Conservation (phyloP, 2,888 invertebrate genomes). For the Cryptosula pallasiana region DNA sequence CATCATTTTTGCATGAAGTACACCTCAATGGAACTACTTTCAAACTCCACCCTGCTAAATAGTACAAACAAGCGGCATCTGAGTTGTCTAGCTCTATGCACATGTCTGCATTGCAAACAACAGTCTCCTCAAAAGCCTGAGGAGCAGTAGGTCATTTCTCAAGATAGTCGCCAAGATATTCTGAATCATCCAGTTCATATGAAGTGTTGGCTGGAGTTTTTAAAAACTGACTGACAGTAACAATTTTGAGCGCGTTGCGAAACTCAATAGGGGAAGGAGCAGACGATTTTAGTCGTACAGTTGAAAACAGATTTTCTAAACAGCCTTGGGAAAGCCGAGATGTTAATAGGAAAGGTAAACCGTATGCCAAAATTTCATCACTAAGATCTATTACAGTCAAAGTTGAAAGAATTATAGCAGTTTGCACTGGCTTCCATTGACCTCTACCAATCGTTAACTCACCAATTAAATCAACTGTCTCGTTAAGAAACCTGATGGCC, state of each 20-base stretch:
- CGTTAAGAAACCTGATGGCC: background rate
- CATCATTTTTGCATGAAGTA: too few relatives aligned
- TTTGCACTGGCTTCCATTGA: too few relatives aligned
- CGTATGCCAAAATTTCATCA: background rate
- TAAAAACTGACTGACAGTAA: too few relatives aligned
- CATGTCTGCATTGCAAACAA: background rate
- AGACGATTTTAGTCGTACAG: background rate
- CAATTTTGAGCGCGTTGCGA: background rate
- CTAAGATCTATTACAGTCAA: constrained; percentile 13
- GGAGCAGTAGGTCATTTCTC: background rate
- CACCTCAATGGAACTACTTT: background rate
- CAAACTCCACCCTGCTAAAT: background rate
- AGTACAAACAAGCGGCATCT: too few relatives aligned
- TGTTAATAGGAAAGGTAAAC: too few relatives aligned
- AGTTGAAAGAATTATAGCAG: background rate
- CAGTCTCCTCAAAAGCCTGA: too few relatives aligned
- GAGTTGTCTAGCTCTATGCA: background rate
- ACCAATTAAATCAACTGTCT: background rate
- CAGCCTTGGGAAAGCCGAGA: background rate
- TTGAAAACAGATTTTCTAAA: background rate
- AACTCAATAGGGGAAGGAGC: background rate
- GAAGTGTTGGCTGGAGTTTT: background rate
- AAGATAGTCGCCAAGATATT: background rate
- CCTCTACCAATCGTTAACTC: background rate
- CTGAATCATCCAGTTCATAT: background rate